Evolutionary conservation across 2,888 invertebrate species (phyloP), one percentile per base, ranked within the genome.

Genomic region (Aproaerema taeniolella): DNA sequence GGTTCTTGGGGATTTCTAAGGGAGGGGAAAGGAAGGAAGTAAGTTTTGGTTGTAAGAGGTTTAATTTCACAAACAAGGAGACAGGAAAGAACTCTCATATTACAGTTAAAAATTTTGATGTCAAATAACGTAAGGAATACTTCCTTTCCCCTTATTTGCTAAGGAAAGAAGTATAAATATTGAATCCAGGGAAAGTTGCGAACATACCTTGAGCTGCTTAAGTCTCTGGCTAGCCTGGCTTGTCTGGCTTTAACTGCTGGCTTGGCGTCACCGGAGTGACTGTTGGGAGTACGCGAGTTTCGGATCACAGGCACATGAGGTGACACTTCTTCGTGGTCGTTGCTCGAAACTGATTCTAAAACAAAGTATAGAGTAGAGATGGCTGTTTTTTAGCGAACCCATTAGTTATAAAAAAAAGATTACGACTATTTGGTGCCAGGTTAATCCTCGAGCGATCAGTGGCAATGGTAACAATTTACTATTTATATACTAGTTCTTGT

Each of bases 61-160:
- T 64, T 59, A 52, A 43, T 47, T 31, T 11, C 8, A 71, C 82
- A 86, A 86, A 86, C 75, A 85, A 86, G 86, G 85, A 85, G 85
- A 73, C 70, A 83, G 85, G 86, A 86, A 73, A 55, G 54, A 52
- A 46, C 43, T 47, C 16, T 29, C 45, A 45, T 24, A 45, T 38
- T 38, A 7, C 4, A 48, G 43, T 37, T 31, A 46, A 51, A 50
- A 39, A 20, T 20, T 20, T 20, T 20, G 5, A 28, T 28, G 28
- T 10, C 4, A 42, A 45, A n/a, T n/a, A 45, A 39, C 10, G 11
- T 35, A 35, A 28, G n/a, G 10, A 28, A 28, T 28, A 28, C 41
- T 82, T 85, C 85, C 85, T 85, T 85, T 83, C 85, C 86, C 86
- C 85, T 86, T 79, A 83, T 85, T 86, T 80, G 80, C 63, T 74